Evolutionary conservation across 2,888 invertebrate species (phyloP), one percentile per base, ranked within the genome.

Genomic region (Tyria jacobaeae): DNA sequence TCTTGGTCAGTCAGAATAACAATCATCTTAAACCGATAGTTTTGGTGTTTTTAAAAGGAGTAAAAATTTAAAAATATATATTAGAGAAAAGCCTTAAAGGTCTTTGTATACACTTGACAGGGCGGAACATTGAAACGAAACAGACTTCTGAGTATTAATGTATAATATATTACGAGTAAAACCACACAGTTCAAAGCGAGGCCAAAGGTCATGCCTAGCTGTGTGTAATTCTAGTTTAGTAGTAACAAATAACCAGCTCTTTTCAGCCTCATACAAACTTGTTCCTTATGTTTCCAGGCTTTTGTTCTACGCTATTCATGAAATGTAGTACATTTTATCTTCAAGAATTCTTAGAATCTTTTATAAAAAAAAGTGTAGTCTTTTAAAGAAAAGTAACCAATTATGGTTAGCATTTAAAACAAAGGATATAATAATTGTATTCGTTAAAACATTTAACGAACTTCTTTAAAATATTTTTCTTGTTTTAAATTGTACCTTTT

Each of bases 401-500:
- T 34, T 51, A 10, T 51, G 24, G 35, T 35, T 35, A 35, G 14
- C 34, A 35, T 35, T 35, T 21, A 9, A 1, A 44, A 24, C 21
- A 24, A 51, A 24, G 21, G 7, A 35, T 35, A 24, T 1, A 35
- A 35, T 24, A 35, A 51, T 24, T 35, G 21, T 24, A 51, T 35
- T 61, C 21, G 14, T 52, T 56, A 27, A 70, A 57, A 60, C 39
- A 44, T 55, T 59, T 37, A 58, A 59, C 48, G 37, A 60, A 60
- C n/a, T 39, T 52, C 24, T 7, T 51, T 24, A 21, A 52, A 65
- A 56, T 55, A 49, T n/a, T 24, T 44, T 25, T 15, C 35, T 56
- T 61, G 31, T 35, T 68, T 57, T 44, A 66, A 66, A 64, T 60
- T 60, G 37, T 64, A 62, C 54, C 60, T 62, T 60, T 51, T 73